phyloP scores from a whole-genome alignment of 2,113 vertebrate species.

The Vidua chalybeata region DNA sequence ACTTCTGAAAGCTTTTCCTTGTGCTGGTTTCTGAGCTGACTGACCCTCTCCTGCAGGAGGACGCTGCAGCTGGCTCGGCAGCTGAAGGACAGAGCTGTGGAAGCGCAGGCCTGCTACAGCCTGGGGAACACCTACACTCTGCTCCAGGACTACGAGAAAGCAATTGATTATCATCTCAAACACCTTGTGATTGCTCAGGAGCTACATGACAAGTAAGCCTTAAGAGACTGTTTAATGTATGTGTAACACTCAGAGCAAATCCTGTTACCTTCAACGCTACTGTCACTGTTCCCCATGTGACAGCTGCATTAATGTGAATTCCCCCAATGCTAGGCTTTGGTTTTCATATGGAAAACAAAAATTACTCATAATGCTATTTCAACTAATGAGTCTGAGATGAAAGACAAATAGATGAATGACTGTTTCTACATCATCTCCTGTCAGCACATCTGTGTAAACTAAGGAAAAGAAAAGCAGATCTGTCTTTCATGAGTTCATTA shows the following conservation, averaged over 20 bases:
- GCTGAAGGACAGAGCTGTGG: constrained; percentile 90
- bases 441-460: neutral
- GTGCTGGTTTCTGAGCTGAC: neutral
- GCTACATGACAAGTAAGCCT: constrained; percentile 85
- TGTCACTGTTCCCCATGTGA: neutral
- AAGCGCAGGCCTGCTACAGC: constrained; percentile 97
- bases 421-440: neutral
- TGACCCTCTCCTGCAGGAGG: constrained; percentile 74
- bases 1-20: neutral
- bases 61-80: constrained; percentile 90
- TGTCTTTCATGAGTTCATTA: neutral
- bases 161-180: constrained; percentile 94
- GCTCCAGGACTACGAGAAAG: constrained; percentile 94
- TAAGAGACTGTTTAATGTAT: neutral
- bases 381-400: neutral
- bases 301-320: neutral
- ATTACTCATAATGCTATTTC: neutral
- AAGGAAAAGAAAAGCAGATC: neutral
- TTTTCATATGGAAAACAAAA: neutral
- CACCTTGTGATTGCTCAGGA: constrained; percentile 95
- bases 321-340: neutral
- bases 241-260: neutral
- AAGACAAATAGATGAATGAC: neutral
- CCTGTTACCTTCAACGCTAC: neutral
- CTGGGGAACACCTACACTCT: constrained; percentile 95